Conservation (phyloP, 2,888 invertebrate species). For the Scaeva pyrastri region DNA sequence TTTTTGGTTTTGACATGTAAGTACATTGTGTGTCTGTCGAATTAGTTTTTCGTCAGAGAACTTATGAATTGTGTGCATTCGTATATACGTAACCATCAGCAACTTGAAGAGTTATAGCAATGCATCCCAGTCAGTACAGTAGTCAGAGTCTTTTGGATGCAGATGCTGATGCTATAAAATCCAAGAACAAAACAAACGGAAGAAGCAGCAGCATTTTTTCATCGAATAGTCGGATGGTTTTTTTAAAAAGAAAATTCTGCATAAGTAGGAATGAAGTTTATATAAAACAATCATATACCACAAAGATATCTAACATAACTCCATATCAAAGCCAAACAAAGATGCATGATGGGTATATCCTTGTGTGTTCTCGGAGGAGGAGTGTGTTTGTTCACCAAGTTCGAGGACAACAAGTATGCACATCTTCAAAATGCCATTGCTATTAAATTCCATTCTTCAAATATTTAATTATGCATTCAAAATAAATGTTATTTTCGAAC, state of each 20-base stretch:
- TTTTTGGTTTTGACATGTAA: no score
- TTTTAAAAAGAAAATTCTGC: not conserved
- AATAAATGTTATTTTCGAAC: constrained; percentile 35
- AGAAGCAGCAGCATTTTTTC: no score
- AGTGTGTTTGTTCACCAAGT: no score
- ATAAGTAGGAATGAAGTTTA: not conserved
- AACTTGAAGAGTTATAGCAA: no score
- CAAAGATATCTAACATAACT: not conserved
- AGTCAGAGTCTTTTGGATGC: not conserved
- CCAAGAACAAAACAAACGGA: not conserved
- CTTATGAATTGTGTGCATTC: not conserved
- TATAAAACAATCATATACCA: not conserved
- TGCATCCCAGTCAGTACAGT: no score
- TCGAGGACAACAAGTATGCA: not conserved
- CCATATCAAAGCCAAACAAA: constrained; percentile 1
- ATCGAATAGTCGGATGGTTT: no score
- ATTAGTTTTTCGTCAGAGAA: not conserved
- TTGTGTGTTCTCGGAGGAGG: no score
- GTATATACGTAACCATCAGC: not conserved
- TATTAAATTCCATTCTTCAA: constrained; percentile 49
- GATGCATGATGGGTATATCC: not conserved
- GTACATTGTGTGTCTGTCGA: not conserved
- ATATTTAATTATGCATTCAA: constrained; percentile 57
- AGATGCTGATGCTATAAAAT: no score
- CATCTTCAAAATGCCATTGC: constrained; percentile 43